Percentiles rank a stretch among this genome's conserved stretches.
These are phyloP conservation scores for Trigoniulus corallinus DNA, from an alignment of 1,140 invertebrate species.

Conservation along the genomic window DNA sequence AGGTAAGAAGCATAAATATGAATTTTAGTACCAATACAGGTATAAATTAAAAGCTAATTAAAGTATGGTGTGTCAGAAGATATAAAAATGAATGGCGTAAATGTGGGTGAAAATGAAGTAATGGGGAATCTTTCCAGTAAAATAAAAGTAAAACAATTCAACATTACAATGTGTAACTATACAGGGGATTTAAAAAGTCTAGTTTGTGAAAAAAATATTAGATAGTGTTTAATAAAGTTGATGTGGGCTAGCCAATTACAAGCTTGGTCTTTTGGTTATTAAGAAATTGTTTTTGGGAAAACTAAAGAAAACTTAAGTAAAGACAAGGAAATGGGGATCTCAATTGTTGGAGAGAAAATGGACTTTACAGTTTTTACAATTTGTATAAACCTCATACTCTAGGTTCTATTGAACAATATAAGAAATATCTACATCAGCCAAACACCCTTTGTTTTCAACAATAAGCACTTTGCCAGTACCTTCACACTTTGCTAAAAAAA, in stretches of 20 bases:
- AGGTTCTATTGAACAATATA: not conserved
- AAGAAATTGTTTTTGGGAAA: not conserved
- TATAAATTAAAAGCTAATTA: not conserved
- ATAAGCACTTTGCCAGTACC: not conserved
- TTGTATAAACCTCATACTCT: not conserved
- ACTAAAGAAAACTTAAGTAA: not conserved
- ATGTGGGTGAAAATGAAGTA: not conserved
- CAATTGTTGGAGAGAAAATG: not conserved
- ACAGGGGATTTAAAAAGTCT: not conserved
- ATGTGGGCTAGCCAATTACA: not conserved
- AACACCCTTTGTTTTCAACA: not conserved
- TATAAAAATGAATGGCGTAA: not conserved
- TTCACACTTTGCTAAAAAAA: not conserved
- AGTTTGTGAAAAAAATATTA: not conserved
- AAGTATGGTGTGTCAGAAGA: not conserved
- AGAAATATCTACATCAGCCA: not conserved
- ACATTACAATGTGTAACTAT: not conserved
- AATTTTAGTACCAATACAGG: slow-evolving; percentile 1
- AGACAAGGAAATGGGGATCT: not conserved
- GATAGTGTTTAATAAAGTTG: not conserved
- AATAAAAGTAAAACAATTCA: not conserved
- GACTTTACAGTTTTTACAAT: not conserved
- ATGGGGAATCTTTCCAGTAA: not conserved
- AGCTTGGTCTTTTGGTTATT: not conserved
- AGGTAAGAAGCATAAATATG: not conserved